Base-by-base conservation (phyloP, 2,888 invertebrate genomes). In the Caenorhabditis panamensis region DNA sequence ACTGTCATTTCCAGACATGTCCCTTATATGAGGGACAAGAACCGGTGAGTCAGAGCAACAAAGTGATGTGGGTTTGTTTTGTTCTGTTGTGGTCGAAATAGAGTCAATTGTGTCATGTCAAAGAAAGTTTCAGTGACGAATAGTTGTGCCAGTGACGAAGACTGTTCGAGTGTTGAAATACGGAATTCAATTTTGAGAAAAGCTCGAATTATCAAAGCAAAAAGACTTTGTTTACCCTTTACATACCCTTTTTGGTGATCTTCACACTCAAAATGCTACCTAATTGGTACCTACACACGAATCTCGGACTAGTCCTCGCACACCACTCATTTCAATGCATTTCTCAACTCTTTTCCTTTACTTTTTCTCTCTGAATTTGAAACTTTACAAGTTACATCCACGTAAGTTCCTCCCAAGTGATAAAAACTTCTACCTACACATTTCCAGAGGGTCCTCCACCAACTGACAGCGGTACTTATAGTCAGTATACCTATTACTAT, bases 41-140 rank as follows among this genome's bases (percentile, higher is more conserved):
- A 2, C 31, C 54, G 36, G 22, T 71, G 73, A 64, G 58, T 73
- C 73, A 73, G 5, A 56, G n/a, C 64, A 73, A 73, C 73, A 73
- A 73, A 73, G 53, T 73, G 73, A 73, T 66, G 66, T 16, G 16
- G 63, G 64, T 73, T 58, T 58, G 56, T 73, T 73, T 20, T 22
- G 51, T 53, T 28, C 26, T 11, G 22, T 44, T 11, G 24, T 61
- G 36, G 41, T 26, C 36, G 26, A 22, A 5, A n/a, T n/a, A n/a
- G n/a, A n/a, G n/a, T n/a, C n/a, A n/a, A n/a, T n/a, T n/a, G n/a
- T n/a, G 8, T 53, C 61, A 53, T 69, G 53, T 37, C 68, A 68
- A 31, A 37, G 13, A 22, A 26, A 49, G n/a, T n/a, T n/a, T n/a
- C 20, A 54, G 4, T 18, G 22, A 22, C 20, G 5, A 36, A 41